Conservation (phyloP, 1,140 invertebrate genomes). For the Zaprionus ornatus region DNA sequence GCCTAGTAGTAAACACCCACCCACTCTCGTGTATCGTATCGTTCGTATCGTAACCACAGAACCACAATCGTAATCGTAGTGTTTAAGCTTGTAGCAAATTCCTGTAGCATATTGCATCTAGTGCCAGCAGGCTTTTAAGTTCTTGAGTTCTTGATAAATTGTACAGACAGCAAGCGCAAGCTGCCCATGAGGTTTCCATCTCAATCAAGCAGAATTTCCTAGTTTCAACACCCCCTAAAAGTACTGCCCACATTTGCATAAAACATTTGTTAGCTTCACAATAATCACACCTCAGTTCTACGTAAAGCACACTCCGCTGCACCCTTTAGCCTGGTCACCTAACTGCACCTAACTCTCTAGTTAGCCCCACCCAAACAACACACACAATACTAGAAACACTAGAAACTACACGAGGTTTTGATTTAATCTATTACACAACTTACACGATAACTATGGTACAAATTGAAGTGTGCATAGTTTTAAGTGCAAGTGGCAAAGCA, state of each 20-base stretch:
- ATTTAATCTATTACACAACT: constrained; percentile 57
- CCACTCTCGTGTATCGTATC: constrained; percentile 14
- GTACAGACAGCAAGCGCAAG: not conserved
- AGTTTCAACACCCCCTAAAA: not conserved
- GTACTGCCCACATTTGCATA: constrained; percentile 20
- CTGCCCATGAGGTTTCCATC: not conserved
- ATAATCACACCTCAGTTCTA: not conserved
- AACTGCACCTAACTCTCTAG: not conserved
- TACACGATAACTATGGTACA: constrained; percentile 40
- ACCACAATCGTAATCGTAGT: not conserved
- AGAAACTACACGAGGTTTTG: constrained; percentile 46
- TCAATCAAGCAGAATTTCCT: not conserved
- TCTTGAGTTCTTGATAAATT: not conserved
- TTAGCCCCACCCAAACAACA: not conserved
- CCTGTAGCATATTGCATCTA: constrained; percentile 44
- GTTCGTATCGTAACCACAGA: not conserved
- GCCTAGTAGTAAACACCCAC: constrained; percentile 1
- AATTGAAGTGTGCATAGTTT: constrained; percentile 59
- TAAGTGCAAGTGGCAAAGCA: constrained; percentile 17
- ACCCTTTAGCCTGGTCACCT: not conserved
- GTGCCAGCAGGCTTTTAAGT: constrained; percentile 62
- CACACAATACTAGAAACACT: no score
- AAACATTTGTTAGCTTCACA: constrained; percentile 16
- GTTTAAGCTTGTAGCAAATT: constrained; percentile 4
- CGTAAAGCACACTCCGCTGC: constrained; percentile 1